Evolutionary conservation across 1,140 invertebrate genomes (phyloP).

Genomic region (Lepidurus packardi): DNA sequence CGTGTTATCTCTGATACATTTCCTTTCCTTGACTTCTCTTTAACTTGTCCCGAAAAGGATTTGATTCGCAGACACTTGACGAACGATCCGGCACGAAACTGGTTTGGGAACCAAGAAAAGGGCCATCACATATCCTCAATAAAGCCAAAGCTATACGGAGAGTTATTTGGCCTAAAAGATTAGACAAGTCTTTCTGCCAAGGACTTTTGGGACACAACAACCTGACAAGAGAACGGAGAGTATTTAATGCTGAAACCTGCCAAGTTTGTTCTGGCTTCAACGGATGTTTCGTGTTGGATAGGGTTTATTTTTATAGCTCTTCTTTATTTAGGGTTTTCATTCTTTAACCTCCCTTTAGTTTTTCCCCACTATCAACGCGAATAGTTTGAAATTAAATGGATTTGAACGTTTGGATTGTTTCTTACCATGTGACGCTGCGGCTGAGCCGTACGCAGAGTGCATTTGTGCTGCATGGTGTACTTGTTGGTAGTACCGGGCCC

Average conservation of each 20-base stretch:
- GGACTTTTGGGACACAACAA: background rate
- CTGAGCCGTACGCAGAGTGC: slow-evolving; percentile 33
- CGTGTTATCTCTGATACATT: background rate
- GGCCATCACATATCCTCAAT: slow-evolving; percentile 9
- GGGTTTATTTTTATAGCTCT: background rate
- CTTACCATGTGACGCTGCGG: slow-evolving; percentile 32
- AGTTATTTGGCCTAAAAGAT: slow-evolving; percentile 11
- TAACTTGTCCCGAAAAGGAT: background rate
- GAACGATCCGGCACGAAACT: background rate
- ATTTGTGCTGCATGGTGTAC: slow-evolving; percentile 32
- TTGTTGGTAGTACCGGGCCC: slow-evolving; percentile 30
- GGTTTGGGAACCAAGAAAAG: background rate
- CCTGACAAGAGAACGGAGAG: background rate
- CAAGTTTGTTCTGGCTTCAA: background rate
- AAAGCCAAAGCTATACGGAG: background rate
- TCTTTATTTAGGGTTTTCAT: background rate
- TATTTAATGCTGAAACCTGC: slow-evolving; percentile 4
- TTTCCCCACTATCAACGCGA: background rate
- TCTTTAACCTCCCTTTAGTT: background rate
- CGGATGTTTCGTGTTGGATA: background rate
- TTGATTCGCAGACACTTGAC: background rate
- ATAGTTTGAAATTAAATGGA: background rate
- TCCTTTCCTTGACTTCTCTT: too few species aligned
- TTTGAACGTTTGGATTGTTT: background rate
- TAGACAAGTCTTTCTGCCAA: background rate